Conservation (phyloP, 2,797 vertebrate genomes). For the Ceyx erithaca region DNA sequence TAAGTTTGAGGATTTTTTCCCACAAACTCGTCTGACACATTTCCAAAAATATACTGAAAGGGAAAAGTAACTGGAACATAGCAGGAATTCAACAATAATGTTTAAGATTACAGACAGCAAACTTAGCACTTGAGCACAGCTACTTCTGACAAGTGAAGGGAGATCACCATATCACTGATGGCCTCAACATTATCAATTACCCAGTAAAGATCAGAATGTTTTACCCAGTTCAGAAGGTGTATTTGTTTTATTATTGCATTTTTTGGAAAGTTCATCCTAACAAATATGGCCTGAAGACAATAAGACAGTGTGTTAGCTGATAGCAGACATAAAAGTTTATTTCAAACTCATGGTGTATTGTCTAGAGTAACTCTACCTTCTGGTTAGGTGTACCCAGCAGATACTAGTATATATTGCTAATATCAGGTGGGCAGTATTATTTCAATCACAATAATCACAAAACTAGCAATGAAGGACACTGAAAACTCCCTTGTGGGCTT, state of each 20-base stretch:
- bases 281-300: not conserved
- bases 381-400: not conserved
- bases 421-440: not conserved
- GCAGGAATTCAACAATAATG: not conserved
- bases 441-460: not conserved
- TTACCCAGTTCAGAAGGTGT: not conserved
- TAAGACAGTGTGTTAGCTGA: not conserved
- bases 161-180: rapidly evolving
- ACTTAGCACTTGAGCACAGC: not conserved
- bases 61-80: not conserved
- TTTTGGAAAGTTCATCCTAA: not conserved
- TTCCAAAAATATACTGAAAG: not conserved
- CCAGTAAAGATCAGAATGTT: not conserved
- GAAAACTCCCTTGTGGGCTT: not conserved
- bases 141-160: not conserved
- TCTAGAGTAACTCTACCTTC: not conserved
- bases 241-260: not conserved
- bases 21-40: not conserved
- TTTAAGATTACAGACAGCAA: not conserved
- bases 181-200: not conserved
- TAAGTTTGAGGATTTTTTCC: not conserved
- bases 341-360: not conserved
- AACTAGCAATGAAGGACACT: not conserved
- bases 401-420: not conserved
- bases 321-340: not conserved